Evolutionary conservation across 2,797 vertebrate species (phyloP).

Genomic region (Acanthurus lineatus): DNA sequence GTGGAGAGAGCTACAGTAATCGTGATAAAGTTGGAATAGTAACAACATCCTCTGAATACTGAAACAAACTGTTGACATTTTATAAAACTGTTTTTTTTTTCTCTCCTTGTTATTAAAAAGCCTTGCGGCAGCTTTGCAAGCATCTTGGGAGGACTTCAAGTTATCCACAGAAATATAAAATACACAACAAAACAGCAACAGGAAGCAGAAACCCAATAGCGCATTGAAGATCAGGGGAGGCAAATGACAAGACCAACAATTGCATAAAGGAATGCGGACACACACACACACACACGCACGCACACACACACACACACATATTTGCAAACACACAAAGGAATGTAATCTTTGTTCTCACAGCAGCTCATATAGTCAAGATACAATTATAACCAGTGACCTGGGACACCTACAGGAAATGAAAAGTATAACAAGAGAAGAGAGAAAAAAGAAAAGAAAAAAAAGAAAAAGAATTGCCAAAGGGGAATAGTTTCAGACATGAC

Average conservation of each 20-base stretch:
- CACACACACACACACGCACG: conserved; percentile 19
- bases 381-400: conserved; percentile 72
- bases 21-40: not conserved
- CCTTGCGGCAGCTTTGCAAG: conserved; percentile 6
- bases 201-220: conserved; percentile 28
- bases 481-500: conserved; percentile 55
- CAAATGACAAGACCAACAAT: conserved; percentile 28
- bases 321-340: conserved; percentile 23
- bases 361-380: conserved; percentile 62
- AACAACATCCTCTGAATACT: conserved; percentile 17
- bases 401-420: conserved; percentile 78
- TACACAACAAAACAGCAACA: conserved; percentile 17
- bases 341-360: conserved; percentile 43
- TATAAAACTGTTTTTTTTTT: not conserved
- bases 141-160: conserved; percentile 24
- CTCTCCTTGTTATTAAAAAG: conserved; percentile 21
- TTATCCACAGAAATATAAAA: conserved; percentile 46
- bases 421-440: conserved; percentile 61
- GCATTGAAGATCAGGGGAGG: conserved; percentile 22
- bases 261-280: conserved; percentile 21
- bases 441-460: conserved; percentile 23
- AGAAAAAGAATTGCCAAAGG: conserved; percentile 28
- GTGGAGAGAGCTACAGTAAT: not conserved
- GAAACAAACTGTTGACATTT: conserved; percentile 29
- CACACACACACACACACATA: conserved; percentile 30